Evolutionary conservation across 2,113 vertebrate species (phyloP).

Genomic region (Thinocorus orbignyianus): DNA sequence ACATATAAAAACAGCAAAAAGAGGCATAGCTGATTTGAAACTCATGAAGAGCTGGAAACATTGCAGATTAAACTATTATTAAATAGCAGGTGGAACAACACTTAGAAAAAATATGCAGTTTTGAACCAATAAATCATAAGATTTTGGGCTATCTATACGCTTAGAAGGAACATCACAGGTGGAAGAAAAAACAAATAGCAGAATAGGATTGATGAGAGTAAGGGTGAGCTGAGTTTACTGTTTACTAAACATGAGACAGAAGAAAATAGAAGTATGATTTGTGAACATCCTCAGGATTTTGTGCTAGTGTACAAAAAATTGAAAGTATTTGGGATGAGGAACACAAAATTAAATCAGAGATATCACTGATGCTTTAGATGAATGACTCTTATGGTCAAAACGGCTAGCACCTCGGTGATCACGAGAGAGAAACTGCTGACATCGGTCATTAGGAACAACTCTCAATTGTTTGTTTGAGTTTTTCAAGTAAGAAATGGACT

Average conservation of each 20-base stretch:
- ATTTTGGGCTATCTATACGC: background rate
- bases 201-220: background rate
- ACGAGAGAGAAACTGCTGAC: background rate
- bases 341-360: background rate
- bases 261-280: constrained; percentile 10
- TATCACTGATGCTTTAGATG: background rate
- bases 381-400: background rate
- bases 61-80: background rate
- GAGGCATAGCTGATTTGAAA: background rate
- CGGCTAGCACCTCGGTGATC: background rate
- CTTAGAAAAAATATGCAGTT: background rate
- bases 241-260: background rate
- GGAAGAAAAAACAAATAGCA: background rate
- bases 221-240: background rate
- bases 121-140: background rate
- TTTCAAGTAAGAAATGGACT: background rate
- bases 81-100: background rate
- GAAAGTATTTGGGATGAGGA: background rate
- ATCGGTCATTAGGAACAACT: background rate
- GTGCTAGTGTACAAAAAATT: background rate
- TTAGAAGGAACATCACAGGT: background rate
- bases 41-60: background rate
- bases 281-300: background rate
- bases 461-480: background rate
- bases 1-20: background rate